Evolutionary conservation across 2,888 invertebrate species (phyloP).

Genomic region (Macrophya alboannulata): DNA sequence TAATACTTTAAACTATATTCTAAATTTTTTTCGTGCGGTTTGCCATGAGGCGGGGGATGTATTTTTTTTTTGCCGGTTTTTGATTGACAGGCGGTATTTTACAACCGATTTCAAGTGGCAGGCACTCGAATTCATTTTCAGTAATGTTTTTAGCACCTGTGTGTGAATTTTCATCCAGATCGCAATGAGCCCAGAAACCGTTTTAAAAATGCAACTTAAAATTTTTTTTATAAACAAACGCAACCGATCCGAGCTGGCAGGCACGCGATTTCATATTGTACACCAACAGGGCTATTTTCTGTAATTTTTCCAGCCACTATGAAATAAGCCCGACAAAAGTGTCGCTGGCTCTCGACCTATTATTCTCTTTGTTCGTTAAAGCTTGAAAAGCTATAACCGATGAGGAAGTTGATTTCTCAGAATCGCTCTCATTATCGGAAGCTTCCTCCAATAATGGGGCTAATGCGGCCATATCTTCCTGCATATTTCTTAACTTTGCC

Average conservation of each 20-base stretch:
- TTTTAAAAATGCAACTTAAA: slow-evolving; percentile 1
- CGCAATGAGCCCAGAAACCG: neutral
- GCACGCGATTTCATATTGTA: slow-evolving; percentile 27
- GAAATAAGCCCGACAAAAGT: slow-evolving; percentile 12
- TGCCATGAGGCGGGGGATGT: slow-evolving; percentile 12
- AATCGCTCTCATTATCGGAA: no score
- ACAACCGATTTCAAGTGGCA: slow-evolving; percentile 14
- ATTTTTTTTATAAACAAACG: slow-evolving; percentile 16
- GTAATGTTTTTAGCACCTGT: slow-evolving; percentile 26
- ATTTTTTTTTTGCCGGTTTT: neutral
- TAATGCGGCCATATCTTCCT: no score
- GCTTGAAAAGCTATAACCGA: no score
- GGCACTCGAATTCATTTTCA: slow-evolving; percentile 11
- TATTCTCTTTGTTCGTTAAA: no score
- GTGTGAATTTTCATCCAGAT: slow-evolving; percentile 19
- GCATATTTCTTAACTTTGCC: no score
- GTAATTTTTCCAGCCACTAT: neutral
- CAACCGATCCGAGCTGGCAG: slow-evolving; percentile 21
- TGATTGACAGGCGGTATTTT: slow-evolving; percentile 7
- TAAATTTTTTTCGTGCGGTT: slow-evolving; percentile 11
- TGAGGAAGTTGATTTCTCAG: no score
- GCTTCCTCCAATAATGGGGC: no score
- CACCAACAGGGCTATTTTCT: slow-evolving; percentile 16
- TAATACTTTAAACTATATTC: slow-evolving; percentile 4
- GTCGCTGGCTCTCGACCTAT: slow-evolving; percentile 18